phyloP scores from a whole-genome alignment of 2,797 vertebrate genomes.

The Gallinago nigripennis region DNA sequence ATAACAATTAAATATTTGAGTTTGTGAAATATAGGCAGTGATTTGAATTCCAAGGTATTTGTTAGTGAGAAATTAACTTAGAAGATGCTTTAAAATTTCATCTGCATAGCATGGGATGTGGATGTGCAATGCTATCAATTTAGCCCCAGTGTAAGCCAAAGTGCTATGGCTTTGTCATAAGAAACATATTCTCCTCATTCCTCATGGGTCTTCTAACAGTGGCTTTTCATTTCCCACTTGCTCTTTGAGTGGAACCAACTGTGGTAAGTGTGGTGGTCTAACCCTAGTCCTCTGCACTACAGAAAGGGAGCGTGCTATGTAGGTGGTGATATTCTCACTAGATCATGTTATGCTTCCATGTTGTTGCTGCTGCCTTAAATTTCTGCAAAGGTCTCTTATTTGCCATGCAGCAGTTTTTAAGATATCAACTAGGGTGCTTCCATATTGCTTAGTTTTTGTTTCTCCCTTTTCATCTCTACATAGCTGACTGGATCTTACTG shows the following conservation, averaged over 20 bases:
- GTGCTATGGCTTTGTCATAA: conserved; percentile 17
- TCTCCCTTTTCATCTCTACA: neutral
- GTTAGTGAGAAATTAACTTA: conserved; percentile 68
- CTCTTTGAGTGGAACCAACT: neutral
- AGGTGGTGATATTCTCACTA: neutral
- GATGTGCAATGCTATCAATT: conserved; percentile 28
- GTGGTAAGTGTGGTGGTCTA: neutral
- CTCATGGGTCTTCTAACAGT: neutral
- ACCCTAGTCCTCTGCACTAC: neutral
- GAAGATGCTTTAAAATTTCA: conserved; percentile 63
- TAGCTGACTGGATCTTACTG: neutral
- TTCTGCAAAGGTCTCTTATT: neutral
- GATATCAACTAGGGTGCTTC: neutral
- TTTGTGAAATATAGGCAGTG: conserved; percentile 54
- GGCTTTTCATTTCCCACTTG: neutral
- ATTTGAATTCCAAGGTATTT: conserved; percentile 58
- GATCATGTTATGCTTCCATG: neutral
- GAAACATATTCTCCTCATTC: conserved; percentile 7
- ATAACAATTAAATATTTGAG: conserved; percentile 41
- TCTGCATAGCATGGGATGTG: neutral
- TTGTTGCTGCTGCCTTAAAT: neutral
- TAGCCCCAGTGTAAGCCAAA: neutral
- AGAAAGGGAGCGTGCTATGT: neutral
- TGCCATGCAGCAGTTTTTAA: neutral
- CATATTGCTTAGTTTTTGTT: neutral